Evolutionary conservation across 2,797 vertebrate species (phyloP).

Genomic region (Neopelma chrysocephalum): DNA sequence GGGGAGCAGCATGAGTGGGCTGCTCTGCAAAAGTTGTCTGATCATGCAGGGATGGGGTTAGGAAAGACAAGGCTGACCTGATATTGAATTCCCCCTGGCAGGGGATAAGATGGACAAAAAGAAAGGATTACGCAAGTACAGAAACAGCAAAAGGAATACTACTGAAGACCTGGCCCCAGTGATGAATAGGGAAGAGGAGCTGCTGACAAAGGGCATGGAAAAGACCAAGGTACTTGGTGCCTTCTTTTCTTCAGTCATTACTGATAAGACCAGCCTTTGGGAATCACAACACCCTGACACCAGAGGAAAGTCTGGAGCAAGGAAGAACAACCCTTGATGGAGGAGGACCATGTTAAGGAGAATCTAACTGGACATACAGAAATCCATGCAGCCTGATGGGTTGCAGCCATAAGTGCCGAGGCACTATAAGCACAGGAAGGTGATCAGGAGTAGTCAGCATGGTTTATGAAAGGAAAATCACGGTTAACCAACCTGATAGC

Average conservation of each 20-base stretch:
- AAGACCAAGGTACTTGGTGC: not conserved
- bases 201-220: not conserved
- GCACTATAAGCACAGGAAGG: not conserved
- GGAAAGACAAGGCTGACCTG: not conserved
- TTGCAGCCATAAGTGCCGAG: not conserved
- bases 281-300: not conserved
- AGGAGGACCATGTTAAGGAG: not conserved
- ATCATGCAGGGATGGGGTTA: not conserved
- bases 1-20: not conserved
- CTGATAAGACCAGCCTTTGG: not conserved
- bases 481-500: not conserved
- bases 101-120: not conserved
- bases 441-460: not conserved
- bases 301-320: not conserved
- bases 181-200: not conserved
- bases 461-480: not conserved
- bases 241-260: not conserved
- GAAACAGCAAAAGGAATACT: not conserved
- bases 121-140: not conserved
- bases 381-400: not conserved
- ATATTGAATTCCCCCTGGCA: not conserved
- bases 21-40: not conserved
- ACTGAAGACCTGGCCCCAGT: not conserved
- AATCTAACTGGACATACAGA: not conserved
- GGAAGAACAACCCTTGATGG: not conserved